Conservation (phyloP, 1,140 invertebrate genomes). For the Drosophila orena region DNA sequence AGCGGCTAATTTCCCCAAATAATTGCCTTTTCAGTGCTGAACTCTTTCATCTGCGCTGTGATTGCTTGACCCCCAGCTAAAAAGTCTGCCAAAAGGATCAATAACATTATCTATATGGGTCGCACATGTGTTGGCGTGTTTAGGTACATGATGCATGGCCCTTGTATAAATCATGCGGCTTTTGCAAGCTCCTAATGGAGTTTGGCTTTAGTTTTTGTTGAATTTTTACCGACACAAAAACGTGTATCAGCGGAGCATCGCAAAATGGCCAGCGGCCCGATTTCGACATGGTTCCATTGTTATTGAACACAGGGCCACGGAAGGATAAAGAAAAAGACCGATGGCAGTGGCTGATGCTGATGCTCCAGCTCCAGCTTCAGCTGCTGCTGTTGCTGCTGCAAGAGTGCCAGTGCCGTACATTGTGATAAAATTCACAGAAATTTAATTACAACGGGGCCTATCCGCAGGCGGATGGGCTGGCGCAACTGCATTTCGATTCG, state of each 20-base stretch:
- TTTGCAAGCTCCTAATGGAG: slow-evolving; percentile 62
- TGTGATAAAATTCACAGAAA: slow-evolving; percentile 76
- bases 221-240: slow-evolving; percentile 51
- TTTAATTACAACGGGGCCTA: slow-evolving; percentile 65
- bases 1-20: no score
- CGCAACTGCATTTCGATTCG: slow-evolving; percentile 58
- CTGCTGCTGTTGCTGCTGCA: neutral
- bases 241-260: slow-evolving; percentile 20
- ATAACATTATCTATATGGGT: slow-evolving; percentile 29
- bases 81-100: slow-evolving; percentile 13
- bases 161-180: slow-evolving; percentile 69
- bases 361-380: neutral
- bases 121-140: slow-evolving; percentile 17
- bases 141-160: slow-evolving; percentile 63
- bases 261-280: slow-evolving; percentile 53
- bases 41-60: neutral
- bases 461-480: slow-evolving; percentile 3
- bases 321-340: slow-evolving; percentile 15
- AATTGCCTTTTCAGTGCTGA: no score
- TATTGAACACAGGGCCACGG: slow-evolving; percentile 44
- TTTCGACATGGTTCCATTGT: slow-evolving; percentile 62
- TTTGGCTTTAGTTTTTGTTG: slow-evolving; percentile 68
- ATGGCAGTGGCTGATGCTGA: slow-evolving; percentile 19
- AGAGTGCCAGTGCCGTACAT: slow-evolving; percentile 61
- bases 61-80: slow-evolving; percentile 18